phyloP scores from a whole-genome alignment of 2,797 vertebrate genomes.

The Anguilla megastoma region DNA sequence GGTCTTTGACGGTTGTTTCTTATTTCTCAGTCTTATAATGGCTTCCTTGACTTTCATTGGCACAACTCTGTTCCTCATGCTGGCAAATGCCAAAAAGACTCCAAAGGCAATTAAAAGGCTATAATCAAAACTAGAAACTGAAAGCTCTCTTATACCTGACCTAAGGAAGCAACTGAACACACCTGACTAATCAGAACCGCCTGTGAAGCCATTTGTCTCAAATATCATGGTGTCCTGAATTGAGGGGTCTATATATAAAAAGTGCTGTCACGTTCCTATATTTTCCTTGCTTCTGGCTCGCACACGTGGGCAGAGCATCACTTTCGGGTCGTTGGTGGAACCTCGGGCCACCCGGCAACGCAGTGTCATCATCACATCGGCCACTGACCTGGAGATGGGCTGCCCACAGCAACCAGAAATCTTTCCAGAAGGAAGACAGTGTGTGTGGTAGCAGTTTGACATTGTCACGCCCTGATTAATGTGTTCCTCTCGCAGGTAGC shows the following conservation, averaged over 20 bases:
- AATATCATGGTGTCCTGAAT: too few species aligned
- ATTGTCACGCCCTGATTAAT: not conserved
- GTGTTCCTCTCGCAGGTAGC: slow-evolving; percentile 68
- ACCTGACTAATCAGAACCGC: too few species aligned
- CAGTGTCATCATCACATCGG: not conserved
- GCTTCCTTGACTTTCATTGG: too few species aligned
- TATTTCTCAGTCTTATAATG: not conserved
- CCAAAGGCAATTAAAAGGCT: too few species aligned
- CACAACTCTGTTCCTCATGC: too few species aligned
- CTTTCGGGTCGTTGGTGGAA: not conserved
- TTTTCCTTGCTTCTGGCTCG: not conserved
- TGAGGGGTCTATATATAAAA: too few species aligned
- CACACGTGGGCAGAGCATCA: not conserved
- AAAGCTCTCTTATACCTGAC: too few species aligned
- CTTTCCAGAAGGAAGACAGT: not conserved
- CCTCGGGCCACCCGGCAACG: not conserved
- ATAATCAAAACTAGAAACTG: too few species aligned
- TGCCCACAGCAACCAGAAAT: not conserved
- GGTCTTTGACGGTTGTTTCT: not conserved
- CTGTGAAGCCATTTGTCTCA: too few species aligned
- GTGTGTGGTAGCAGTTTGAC: not conserved
- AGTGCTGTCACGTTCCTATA: not conserved
- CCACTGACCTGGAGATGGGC: not conserved
- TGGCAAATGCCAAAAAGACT: too few species aligned
- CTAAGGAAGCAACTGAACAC: too few species aligned